Base-by-base conservation (phyloP, 2,888 invertebrate genomes). In the Hirtodrosophila duncani region DNA sequence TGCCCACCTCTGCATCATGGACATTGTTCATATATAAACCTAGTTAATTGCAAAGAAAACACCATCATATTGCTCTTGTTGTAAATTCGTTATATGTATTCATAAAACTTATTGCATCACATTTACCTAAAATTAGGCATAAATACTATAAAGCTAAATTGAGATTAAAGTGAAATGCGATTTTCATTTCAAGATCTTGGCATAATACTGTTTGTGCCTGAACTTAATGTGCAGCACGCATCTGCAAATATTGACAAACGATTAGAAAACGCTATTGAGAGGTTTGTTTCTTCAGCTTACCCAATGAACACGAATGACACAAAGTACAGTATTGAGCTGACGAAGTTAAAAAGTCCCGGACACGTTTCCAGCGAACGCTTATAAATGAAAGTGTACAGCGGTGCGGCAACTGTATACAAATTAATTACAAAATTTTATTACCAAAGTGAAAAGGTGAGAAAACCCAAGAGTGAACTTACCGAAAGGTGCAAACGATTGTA, bases 381-480 rank as follows among this genome's bases (percentile, higher is more conserved):
- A 71, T 93, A 94, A 11, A 93, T 83, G 0, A 89, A 81, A 17
- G 90, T 91, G 83, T 91, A 94, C 0, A 92, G 60, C 1, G 92
- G 88, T 1, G 91, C 88, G 0, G 91, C 88, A 1, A 90, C 66
- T 57, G 23, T 3, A 43, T n/a, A n/a, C n/a, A n/a, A n/a, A n/a
- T n/a, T n/a, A n/a, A n/a, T n/a, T n/a, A n/a, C n/a, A n/a, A n/a
- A n/a, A n/a, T n/a, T n/a, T n/a, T n/a, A n/a, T n/a, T n/a, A n/a
- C 14, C 23, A 1, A 4, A n/a, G 18, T 9, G 6, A 34, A 34
- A 4, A 9, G n/a, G 6, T 4, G 10, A 11, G 6, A 3, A 9
- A 29, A 16, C 3, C 5, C 2, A 17, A 14, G 34, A 23, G 26
- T 30, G 26, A 3, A 18, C 70, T 68, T 48, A 71, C 70, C 78